Evolutionary conservation across 1,140 invertebrate species (phyloP), one percentile per base, ranked within the genome.

Genomic region (Panonychus citri): DNA sequence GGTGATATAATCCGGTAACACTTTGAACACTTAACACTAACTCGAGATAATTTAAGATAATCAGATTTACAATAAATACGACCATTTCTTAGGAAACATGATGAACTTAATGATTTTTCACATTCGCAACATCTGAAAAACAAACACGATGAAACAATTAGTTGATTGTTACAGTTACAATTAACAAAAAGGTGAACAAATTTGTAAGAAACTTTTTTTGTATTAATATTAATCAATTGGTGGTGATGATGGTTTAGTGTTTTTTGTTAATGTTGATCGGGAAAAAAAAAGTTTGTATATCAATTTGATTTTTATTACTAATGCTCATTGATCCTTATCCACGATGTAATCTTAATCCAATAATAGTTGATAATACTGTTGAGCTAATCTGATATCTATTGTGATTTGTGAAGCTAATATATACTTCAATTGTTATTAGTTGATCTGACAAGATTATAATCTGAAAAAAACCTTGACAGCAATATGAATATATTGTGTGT

Each of bases 1-100:
- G 90, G 78, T 10, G 84, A 83, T 63, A 98, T 91, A 59, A 79
- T 79, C 53, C 91, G 79, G 58, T 80, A 79, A 68, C 94, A 98
- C 70, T 93, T 93, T 34, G 86, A 83, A 71, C 94, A 98, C 70
- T 94, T 93, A 21, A 60, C 46, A n/a, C 49, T 19, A 54, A 55
- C 25, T 27, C 17, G 12, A 34, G 62, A 25, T 25, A 61, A 21
- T 34, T 62, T 59, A 28, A 25, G 25, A 48, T 56, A 56, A 28
- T 55, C 53, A 21, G 49, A 46, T 43, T 55, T 57, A 49, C 61
- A 60, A 34, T 57, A 50, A 25, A 62, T 62, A 46, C 53, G 40
- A 24, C 60, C 56, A 39, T 61, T 56, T 21, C 26, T 40, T 19
- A 61, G 21, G 49, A 55, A 59, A 59, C 59, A 61, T 4, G 57